Percentiles rank a stretch among this genome's conserved stretches.
phyloP scores from a whole-genome alignment of 2,888 invertebrate species.

The Ophion costatus region DNA sequence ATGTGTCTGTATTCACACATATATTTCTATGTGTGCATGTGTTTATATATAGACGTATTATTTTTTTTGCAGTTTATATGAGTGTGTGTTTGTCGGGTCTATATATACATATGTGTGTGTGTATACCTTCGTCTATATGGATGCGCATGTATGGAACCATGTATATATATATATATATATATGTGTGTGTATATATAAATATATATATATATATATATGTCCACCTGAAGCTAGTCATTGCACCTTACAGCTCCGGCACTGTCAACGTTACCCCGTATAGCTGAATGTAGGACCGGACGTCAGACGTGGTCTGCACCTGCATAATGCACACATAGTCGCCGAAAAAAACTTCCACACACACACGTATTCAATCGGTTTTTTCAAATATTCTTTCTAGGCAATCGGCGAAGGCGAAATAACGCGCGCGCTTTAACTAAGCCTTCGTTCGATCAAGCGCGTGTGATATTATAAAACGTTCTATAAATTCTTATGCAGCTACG shows the following conservation, averaged over 20 bases:
- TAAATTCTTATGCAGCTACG: too few species aligned
- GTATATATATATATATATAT: too few species aligned
- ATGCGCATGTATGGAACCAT: too few species aligned
- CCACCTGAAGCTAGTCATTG: slow-evolving; percentile 38
- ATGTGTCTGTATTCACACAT: neutral
- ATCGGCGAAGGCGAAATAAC: too few species aligned
- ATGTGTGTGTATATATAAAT: neutral
- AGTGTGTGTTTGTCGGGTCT: neutral
- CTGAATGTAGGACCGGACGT: slow-evolving; percentile 72
- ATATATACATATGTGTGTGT: neutral
- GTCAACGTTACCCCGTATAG: slow-evolving; percentile 31
- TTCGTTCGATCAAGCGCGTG: too few species aligned
- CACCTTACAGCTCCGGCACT: slow-evolving; percentile 51
- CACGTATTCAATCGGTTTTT: too few species aligned
- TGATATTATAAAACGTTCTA: too few species aligned
- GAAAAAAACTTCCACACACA: too few species aligned
- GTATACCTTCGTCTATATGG: too few species aligned
- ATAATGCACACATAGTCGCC: neutral
- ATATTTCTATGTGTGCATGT: neutral
- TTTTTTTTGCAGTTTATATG: neutral
- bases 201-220: neutral
- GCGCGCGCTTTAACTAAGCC: too few species aligned
- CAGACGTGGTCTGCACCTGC: slow-evolving; percentile 56
- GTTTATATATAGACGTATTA: neutral
- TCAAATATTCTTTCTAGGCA: too few species aligned